Conservation (phyloP, 2,797 vertebrate species). For the Botia almorhae region DNA sequence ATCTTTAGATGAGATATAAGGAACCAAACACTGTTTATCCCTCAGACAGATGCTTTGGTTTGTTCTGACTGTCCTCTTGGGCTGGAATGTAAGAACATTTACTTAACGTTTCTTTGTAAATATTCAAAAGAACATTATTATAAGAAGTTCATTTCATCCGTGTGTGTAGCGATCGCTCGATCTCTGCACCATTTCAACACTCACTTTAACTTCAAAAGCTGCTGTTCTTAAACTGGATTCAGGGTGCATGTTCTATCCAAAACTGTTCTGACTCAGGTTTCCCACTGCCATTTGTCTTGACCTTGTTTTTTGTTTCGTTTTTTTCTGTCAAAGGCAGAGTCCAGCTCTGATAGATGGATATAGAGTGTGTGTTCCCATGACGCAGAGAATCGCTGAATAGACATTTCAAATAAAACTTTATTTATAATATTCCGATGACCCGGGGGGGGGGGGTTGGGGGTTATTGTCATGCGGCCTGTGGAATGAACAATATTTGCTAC, state of each 20-base stretch:
- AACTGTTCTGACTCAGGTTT: slow-evolving; percentile 61
- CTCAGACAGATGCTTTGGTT: slow-evolving; percentile 48
- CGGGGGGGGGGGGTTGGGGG: neutral
- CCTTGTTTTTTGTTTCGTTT: neutral
- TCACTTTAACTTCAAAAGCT: slow-evolving; percentile 56
- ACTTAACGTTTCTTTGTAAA: slow-evolving; percentile 52
- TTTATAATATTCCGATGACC: slow-evolving; percentile 51
- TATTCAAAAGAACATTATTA: slow-evolving; percentile 51
- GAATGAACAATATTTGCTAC: slow-evolving; percentile 59
- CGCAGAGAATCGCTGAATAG: slow-evolving; percentile 51
- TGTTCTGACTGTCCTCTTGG: slow-evolving; percentile 54
- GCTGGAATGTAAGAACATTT: slow-evolving; percentile 65
- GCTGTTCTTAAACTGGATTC: slow-evolving; percentile 59
- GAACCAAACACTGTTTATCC: slow-evolving; percentile 45
- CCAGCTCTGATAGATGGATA: slow-evolving; percentile 39
- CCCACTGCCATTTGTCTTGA: slow-evolving; percentile 54
- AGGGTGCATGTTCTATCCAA: slow-evolving; percentile 60
- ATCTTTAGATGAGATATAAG: slow-evolving; percentile 51
- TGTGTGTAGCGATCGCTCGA: neutral
- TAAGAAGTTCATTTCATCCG: slow-evolving; percentile 40
- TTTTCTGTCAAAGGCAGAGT: slow-evolving; percentile 27
- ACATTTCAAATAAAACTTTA: slow-evolving; percentile 64
- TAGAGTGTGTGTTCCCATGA: slow-evolving; percentile 30
- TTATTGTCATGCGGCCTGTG: slow-evolving; percentile 37
- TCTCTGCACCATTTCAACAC: slow-evolving; percentile 27